Base-by-base conservation (phyloP, 2,888 invertebrate species). In the Plusia festucae region DNA sequence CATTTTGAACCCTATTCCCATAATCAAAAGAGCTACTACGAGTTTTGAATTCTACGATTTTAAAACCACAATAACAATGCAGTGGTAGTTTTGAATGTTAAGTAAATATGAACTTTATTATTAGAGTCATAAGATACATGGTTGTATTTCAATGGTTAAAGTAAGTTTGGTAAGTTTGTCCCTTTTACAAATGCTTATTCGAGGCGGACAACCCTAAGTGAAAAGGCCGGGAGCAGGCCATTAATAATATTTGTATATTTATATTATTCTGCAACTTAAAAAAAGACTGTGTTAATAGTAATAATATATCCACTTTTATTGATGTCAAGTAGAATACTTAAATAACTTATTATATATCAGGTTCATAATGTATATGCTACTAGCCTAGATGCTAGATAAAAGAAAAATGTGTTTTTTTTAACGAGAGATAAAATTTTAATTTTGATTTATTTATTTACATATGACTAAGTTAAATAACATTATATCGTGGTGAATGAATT, bases 151-250 rank as follows among this genome's bases (percentile, higher is more conserved):
- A 6, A 9, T 1, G 1, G 18, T 24, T 0, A 1, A 0, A 11
- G 7, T 9, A 27, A 64, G 56, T 27, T 15, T 59, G 34, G 69
- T 66, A 32, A 82, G 82, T 81, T 82, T 79, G 84, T 84, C 91
- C 90, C 81, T 84, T 84, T 84, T 89, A 40, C 88, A 85, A 90
- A 90, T 89, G 88, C 82, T 87, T 89, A 90, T 90, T 56, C 76
- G 78, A 76, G 80, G 81, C 85, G 80, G 78, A 64, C 73, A 73
- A 67, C 86, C 88, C 86, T 82, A 68, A 68, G 60, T 57, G 62
- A 60, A 76, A 70, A 71, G 66, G 9, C 53, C 53, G 57, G 65
- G 79, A 78, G 73, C 59, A 64, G 65, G 27, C 13, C 34, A 62
- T 66, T 73, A 56, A 32, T 27, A 51, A 53, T 34, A 30, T 32